Conservation (phyloP, 2,888 invertebrate genomes). For the Caenorhabditis sp. region DNA sequence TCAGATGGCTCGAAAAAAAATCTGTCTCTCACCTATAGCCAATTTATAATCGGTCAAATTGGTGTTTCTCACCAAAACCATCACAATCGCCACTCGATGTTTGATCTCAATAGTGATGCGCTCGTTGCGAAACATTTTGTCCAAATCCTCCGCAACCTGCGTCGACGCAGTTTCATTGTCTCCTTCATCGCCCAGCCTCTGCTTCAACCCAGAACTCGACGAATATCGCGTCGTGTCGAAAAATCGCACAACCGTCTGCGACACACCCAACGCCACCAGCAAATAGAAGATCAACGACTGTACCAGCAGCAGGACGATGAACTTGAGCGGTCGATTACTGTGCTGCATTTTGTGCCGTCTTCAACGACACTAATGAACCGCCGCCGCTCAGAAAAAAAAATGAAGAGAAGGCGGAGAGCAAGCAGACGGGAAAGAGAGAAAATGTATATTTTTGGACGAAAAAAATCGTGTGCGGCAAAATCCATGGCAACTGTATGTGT, state of each 20-base stretch:
- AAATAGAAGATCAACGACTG: neutral
- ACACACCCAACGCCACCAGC: neutral
- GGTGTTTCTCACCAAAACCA: slow-evolving; percentile 5
- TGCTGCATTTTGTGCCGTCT: no score
- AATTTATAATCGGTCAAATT: neutral
- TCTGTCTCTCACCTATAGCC: slow-evolving; percentile 1
- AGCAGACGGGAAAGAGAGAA: no score
- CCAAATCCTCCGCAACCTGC: neutral
- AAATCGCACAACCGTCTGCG: neutral
- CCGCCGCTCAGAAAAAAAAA: no score
- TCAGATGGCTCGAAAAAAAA: neutral
- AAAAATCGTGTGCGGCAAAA: no score
- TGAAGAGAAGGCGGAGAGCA: no score
- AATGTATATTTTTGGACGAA: no score
- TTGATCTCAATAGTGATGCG: neutral
- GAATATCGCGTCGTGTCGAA: neutral
- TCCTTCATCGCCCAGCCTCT: no score
- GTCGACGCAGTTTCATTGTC: no score
- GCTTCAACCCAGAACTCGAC: neutral
- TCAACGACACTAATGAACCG: no score
- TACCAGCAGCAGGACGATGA: neutral
- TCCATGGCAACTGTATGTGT: no score
- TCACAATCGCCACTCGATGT: slow-evolving; percentile 1
- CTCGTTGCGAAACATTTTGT: neutral
- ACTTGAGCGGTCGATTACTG: neutral